A percentile compares a stretch with the other conserved stretches of the same genome.
Conservation (phyloP, 2,888 invertebrate species). For the Zygogramma bicolorata region DNA sequence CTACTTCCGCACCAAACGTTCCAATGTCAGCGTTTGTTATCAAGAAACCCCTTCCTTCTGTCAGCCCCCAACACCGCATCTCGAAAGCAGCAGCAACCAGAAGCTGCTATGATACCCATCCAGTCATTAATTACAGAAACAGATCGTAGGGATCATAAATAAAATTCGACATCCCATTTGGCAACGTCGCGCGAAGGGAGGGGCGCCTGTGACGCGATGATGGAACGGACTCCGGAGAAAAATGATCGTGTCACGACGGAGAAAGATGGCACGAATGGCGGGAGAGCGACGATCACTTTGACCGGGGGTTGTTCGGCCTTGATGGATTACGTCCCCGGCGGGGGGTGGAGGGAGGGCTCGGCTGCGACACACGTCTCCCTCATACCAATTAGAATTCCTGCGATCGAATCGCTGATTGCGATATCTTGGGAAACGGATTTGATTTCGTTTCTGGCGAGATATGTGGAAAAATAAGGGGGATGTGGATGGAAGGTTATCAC, state of each 20-base stretch:
- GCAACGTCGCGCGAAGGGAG: constrained; percentile 71
- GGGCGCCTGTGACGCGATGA: constrained; percentile 79
- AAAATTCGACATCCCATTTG: constrained; percentile 69
- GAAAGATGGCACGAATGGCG: constrained; percentile 56
- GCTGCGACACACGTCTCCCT: constrained; percentile 63
- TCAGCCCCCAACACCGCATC: constrained; percentile 40
- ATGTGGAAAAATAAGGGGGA: too few relatives aligned
- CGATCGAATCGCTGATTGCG: constrained; percentile 65
- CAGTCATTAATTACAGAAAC: constrained; percentile 68
- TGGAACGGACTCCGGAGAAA: constrained; percentile 80
- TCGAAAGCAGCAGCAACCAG: constrained; percentile 41
- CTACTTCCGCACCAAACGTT: too few relatives aligned
- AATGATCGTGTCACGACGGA: constrained; percentile 74
- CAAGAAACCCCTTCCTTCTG: too few relatives aligned
- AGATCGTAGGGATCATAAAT: constrained; percentile 67
- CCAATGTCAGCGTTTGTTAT: too few relatives aligned
- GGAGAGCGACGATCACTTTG: constrained; percentile 73
- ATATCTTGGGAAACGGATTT: constrained; percentile 42
- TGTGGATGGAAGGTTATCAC: too few relatives aligned
- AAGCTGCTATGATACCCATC: constrained; percentile 64
- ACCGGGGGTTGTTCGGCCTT: constrained; percentile 68
- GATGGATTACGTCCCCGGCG: constrained; percentile 69
- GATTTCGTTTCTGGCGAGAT: too few relatives aligned
- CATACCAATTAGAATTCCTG: constrained; percentile 66
- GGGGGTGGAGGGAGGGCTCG: constrained; percentile 54